Base-by-base conservation (phyloP, 2,113 vertebrate genomes). In the Sceloporus tristichus region DNA sequence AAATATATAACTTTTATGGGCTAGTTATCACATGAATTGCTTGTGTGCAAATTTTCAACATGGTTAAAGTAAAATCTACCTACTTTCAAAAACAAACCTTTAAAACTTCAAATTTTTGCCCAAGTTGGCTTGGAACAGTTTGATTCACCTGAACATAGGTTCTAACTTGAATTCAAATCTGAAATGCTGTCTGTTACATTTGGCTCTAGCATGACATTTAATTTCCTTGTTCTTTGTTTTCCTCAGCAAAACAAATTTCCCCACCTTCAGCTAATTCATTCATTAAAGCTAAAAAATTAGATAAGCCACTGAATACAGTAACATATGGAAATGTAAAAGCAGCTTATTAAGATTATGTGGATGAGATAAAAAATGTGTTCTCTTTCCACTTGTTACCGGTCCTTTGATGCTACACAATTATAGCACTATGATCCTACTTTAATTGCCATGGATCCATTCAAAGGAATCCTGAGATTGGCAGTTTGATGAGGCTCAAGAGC, bases 1-100 rank as follows among this genome's bases (percentile, higher is more conserved):
- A 25, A 79, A 84, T 84, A 70, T 74, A 73, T 73, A 87, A n/a
- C 70, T 65, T 71, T 79, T 34, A 40, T 54, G 62, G 48, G 27
- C 29, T 74, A 84, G 40, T 3, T 29, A 9, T 27, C 73, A 77
- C 42, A 79, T 62, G 54, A 73, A 84, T 53, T 74, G 81, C 23
- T 59, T 54, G n/a, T 84, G 42, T 21, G 53, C 65, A 40, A 38
- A 42, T 78, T 56, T 88, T 84, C 65, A 68, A 19, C 29, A 56
- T 54, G 18, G 65, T 42, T 82, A 78, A 77, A 71, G 29, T 29
- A 79, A 70, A 54, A 68, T 68, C 42, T 40, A 25, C 13, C 13
- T 18, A 62, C 59, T 29, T 71, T 71, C 27, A 71, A 29, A 71
- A 29, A 4, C 21, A n/a, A 82, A 82, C 6, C 68, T 34, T 84